Conservation (phyloP, 2,888 invertebrate genomes). For the Folsomia candida region DNA sequence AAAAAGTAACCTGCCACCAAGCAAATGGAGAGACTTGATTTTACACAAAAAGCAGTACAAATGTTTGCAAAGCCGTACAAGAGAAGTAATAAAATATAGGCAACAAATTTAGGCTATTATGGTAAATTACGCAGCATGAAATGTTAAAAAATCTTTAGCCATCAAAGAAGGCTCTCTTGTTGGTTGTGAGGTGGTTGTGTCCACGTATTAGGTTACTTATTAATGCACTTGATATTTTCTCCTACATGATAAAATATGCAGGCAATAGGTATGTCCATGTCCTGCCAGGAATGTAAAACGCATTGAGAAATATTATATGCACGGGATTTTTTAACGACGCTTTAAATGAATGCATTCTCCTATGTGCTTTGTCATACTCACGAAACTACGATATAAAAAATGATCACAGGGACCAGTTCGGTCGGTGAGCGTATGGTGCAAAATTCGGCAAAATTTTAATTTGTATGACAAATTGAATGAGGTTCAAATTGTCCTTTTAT, state of each 20-base stretch:
- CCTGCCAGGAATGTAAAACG: background rate
- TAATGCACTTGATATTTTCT: no score
- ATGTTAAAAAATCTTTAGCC: background rate
- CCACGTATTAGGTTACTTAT: background rate
- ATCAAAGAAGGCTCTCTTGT: no score
- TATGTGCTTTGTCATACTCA: no score
- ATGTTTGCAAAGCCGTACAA: background rate
- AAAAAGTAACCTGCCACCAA: background rate
- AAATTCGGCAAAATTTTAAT: background rate
- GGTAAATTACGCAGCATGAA: constrained; percentile 13
- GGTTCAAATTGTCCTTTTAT: background rate
- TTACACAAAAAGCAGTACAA: no score
- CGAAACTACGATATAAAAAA: background rate
- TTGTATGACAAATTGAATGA: background rate
- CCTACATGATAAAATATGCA: no score
- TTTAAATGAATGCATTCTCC: background rate
- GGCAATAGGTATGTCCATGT: background rate
- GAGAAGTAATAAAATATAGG: background rate
- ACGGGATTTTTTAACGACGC: background rate
- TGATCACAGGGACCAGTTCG: background rate
- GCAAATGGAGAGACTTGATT: background rate
- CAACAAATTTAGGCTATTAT: constrained; percentile 14
- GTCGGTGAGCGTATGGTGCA: background rate
- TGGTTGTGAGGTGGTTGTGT: no score
- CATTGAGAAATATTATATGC: background rate